phyloP scores from a whole-genome alignment of 2,797 vertebrate genomes.

The Todus mexicanus region DNA sequence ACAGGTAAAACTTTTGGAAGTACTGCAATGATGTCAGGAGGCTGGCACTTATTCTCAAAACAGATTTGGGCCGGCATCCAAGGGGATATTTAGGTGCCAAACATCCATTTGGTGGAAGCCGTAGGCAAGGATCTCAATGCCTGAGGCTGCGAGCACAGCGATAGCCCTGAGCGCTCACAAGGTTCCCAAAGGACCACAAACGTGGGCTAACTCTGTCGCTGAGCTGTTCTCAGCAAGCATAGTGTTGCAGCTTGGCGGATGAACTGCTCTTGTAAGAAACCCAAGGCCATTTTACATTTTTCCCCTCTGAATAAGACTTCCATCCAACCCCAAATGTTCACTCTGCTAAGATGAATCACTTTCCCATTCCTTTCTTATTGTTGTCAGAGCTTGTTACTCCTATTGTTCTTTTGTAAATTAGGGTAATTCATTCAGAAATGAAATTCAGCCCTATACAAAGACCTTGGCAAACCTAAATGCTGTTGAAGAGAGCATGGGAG shows the following conservation, averaged over 20 bases:
- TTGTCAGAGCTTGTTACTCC: background rate
- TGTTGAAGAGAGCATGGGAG: background rate
- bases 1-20: background rate
- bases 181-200: background rate
- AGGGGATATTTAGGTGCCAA: background rate
- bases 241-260: background rate
- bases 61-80: background rate
- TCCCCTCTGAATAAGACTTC: background rate
- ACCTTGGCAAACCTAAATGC: background rate
- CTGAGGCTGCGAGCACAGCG: background rate
- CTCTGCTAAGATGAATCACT: background rate
- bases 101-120: background rate
- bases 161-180: background rate
- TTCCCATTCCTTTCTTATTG: background rate
- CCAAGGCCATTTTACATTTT: background rate
- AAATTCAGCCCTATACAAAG: background rate
- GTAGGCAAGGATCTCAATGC: background rate
- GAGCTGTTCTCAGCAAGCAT: background rate
- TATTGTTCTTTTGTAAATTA: constrained; percentile 9
- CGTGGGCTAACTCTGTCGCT: background rate
- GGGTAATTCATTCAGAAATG: constrained; percentile 6
- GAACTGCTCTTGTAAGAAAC: background rate
- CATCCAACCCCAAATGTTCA: background rate
- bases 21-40: background rate
- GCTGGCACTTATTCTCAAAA: background rate